Evolutionary conservation across 2,797 vertebrate species (phyloP), one percentile per base, ranked within the genome.

Genomic region (Rhadinocentrus ornatus): DNA sequence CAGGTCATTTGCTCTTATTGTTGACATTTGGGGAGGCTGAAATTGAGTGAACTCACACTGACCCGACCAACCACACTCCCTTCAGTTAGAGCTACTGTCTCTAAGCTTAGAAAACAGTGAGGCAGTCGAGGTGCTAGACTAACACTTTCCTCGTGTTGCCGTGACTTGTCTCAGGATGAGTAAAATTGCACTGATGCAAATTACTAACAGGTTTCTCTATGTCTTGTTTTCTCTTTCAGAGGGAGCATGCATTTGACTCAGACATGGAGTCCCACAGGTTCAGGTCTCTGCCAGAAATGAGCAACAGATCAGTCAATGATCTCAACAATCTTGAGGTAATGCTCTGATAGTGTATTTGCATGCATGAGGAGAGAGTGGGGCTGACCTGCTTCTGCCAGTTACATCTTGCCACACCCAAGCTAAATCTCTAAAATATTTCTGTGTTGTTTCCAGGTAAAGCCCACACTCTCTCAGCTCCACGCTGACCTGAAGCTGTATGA

Each of bases 301-400:
- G 87, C 89, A 93, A 93, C 92, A 93, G 90, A 92, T 93, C 92
- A 76, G 93, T 90, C 88, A 90, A 85, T 88, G 93, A 95, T 83
- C 92, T 95, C 86, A 92, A 74, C 79, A 92, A 91, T 84, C 92
- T 95, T 83, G 93, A 95, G 94, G 95, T 95, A 93, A 90, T 86
- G 75, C 75, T 82, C 61, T 61, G 62, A 89, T 83, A 78, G 70
- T 75, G 62, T 69, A 50, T 77, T 71, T 73, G 73, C 69, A 50
- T 71, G 62, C 46, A 52, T 56, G 50, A 62, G 12, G 63, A 68
- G 62, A 54, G 35, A 65, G 71, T 76, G 75, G 53, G 62, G 44
- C 65, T 55, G 52, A 55, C 56, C 64, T 80, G 66, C 71, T 78
- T 87, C 63, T 73, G 12, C 66, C 62, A 64, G 77, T 85, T 71